A percentile compares a stretch with the other conserved stretches of the same genome.
Conservation (phyloP, 2,113 vertebrate species). For the Hippocampus zosterae region DNA sequence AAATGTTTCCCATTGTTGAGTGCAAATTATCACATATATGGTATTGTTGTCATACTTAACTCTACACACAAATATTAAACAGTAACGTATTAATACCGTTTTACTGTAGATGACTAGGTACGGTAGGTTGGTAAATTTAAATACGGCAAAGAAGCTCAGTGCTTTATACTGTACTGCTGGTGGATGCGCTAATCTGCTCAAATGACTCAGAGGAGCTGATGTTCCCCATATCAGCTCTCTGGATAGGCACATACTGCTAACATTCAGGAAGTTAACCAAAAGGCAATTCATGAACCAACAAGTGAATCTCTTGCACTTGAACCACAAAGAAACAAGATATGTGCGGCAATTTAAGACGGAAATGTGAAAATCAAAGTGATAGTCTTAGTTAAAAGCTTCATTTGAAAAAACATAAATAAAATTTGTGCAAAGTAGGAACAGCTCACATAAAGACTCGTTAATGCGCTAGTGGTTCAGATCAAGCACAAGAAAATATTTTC, state of each 20-base stretch:
- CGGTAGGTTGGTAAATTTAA: not conserved
- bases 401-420: conserved; percentile 42
- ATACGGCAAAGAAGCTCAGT: not conserved
- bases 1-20: not conserved
- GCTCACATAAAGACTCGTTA: conserved; percentile 30
- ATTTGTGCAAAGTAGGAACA: conserved; percentile 58
- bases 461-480: conserved; percentile 39
- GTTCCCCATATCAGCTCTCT: conserved; percentile 9
- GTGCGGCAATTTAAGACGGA: conserved; percentile 31
- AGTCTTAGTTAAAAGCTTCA: conserved; percentile 20
- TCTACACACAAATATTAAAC: not conserved
- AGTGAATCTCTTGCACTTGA: conserved; percentile 27
- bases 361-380: conserved; percentile 5
- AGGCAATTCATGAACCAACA: conserved; percentile 14
- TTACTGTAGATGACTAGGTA: not conserved
- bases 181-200: conserved; percentile 21
- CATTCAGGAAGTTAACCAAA: conserved; percentile 25
- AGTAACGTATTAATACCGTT: conserved; percentile 1
- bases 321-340: conserved; percentile 18
- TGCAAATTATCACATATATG: not conserved
- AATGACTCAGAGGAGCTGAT: conserved; percentile 32
- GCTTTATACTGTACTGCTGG: conserved; percentile 40
- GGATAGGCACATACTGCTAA: conserved; percentile 39
- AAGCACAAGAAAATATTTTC: conserved; percentile 43
- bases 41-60: not conserved